Percentiles rank a stretch among this genome's conserved stretches.
Evolutionary conservation across 2,888 invertebrate species (phyloP).

Genomic region (Caradrina clavipalpis): DNA sequence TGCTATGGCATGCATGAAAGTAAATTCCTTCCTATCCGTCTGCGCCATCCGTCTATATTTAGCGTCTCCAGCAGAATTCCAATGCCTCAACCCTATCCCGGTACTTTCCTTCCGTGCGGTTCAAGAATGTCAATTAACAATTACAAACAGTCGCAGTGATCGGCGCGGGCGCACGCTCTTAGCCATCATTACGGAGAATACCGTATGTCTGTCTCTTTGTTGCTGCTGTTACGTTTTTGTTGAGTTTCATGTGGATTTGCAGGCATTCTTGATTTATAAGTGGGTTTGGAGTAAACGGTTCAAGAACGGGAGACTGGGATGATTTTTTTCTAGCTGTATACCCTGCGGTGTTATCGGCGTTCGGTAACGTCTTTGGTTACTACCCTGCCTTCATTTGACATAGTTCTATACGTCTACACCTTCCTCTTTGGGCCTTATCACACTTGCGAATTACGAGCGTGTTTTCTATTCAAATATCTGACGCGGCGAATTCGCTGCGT

Average conservation of each 20-base stretch:
- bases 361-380: too few relatives aligned
- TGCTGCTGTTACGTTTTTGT: conserved; percentile 44
- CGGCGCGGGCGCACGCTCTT: conserved; percentile 66
- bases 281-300: conserved; percentile 1
- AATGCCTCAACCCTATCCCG: conserved; percentile 51
- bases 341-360: too few relatives aligned
- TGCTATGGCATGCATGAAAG: conserved; percentile 19
- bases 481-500: too few relatives aligned
- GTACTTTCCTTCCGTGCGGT: conserved; percentile 76
- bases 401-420: too few relatives aligned
- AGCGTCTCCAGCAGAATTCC: conserved; percentile 65
- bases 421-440: too few relatives aligned
- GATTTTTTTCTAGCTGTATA: too few relatives aligned
- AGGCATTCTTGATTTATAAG: conserved; percentile 32
- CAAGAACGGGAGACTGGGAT: neutral
- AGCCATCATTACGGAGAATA: conserved; percentile 45
- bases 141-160: conserved; percentile 72
- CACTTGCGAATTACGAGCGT: too few relatives aligned
- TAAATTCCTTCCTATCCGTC: conserved; percentile 32
- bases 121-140: conserved; percentile 77
- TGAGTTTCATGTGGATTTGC: conserved; percentile 29
- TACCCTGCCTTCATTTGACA: too few relatives aligned
- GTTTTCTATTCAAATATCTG: too few relatives aligned
- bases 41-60: conserved; percentile 40
- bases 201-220: conserved; percentile 61